Base-by-base conservation (phyloP, 2,113 vertebrate genomes). In the Notechis scutatus region DNA sequence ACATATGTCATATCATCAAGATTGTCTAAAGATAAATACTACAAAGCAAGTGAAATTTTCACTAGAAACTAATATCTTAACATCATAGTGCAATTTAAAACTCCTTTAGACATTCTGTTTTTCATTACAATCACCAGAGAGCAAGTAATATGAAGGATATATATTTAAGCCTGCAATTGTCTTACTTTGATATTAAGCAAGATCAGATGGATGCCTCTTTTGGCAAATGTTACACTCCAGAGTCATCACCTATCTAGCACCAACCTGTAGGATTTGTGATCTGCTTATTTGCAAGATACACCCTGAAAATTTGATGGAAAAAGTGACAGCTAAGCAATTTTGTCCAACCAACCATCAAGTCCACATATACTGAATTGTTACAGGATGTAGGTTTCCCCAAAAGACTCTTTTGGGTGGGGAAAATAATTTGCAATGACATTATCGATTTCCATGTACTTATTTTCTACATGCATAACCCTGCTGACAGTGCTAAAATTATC, bases 401-500 rank as follows among this genome's bases (percentile, higher is more conserved):
- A 85, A 39, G 26, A 52, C 64, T 29, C 89, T 47, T 91, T 91
- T 91, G 8, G 55, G 9, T 55, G 87, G n/a, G 52, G 55, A 34
- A 55, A 91, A 64, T 87, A 85, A 89, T 91, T 90, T 74, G 47
- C 85, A 69, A 57, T 55, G 85, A 88, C 64, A 92, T 61, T 92
- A 88, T 93, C 93, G 93, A 88, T 93, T 92, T 45, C 50, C 85
- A 74, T 91, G 29, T 89, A 64, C 87, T 88, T 81, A 87, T 39
- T 55, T 89, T 92, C 64, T 87, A 85, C 87, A 90, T 91, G 85
- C 85, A 92, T 90, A 92, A 69, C 61, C 81, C 57, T 92, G 93
- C 88, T 95, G 94, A 93, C 89, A 91, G 90, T 74, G 85, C 9
- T 34, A 93, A 91, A 81, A 86, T 95, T 93, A 81, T 18, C 15